Conservation (phyloP, 2,888 invertebrate species). For the Oscheius sp. region DNA sequence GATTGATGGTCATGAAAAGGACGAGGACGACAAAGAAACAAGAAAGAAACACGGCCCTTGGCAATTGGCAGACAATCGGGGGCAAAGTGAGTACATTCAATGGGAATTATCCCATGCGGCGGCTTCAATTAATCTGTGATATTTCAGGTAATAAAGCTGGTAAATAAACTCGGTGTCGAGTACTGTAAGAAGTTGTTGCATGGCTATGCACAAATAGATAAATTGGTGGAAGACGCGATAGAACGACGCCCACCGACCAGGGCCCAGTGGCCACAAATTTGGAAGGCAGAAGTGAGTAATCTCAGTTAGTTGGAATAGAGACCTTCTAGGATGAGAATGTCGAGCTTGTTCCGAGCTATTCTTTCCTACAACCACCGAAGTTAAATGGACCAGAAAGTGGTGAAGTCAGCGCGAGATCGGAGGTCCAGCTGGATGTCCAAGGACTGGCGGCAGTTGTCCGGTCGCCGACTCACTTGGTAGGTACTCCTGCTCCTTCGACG, state of each 20-base stretch:
- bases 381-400: not conserved
- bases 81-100: slow-evolving; percentile 45
- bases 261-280: slow-evolving; percentile 27
- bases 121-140: no score
- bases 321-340: not conserved
- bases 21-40: slow-evolving; percentile 80
- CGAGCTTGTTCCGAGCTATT: slow-evolving; percentile 21
- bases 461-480: slow-evolving; percentile 14
- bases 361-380: slow-evolving; percentile 20
- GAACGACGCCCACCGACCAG: slow-evolving; percentile 18
- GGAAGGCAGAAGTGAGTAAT: slow-evolving; percentile 12
- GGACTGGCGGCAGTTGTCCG: not conserved
- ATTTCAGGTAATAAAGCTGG: slow-evolving; percentile 18
- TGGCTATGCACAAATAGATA: slow-evolving; percentile 21
- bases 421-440: slow-evolving; percentile 7
- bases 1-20: slow-evolving; percentile 97
- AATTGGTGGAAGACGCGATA: slow-evolving; percentile 18
- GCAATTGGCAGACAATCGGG: slow-evolving; percentile 90
- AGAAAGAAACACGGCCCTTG: slow-evolving; percentile 91
- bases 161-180: slow-evolving; percentile 9
- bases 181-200: slow-evolving; percentile 22
- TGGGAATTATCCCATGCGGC: no score
- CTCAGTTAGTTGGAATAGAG: not conserved
- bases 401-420: not conserved
- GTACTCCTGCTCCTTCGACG: not conserved